Evolutionary conservation across 2,888 invertebrate species (phyloP).

Genomic region (Epicampocera succincta): DNA sequence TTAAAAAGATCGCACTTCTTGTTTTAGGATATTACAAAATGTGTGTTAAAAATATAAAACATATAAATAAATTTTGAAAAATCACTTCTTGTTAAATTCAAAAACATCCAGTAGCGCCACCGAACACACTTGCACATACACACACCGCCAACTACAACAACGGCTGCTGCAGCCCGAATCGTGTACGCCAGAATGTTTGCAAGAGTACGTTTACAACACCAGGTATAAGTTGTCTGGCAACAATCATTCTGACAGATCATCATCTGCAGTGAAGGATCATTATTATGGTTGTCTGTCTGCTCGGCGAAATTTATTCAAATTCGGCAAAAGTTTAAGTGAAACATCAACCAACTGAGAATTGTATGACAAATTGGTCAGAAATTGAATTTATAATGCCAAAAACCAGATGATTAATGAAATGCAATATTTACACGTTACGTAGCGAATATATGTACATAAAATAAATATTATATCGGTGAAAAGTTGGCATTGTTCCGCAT

Average conservation of each 20-base stretch:
- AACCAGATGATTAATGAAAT: constrained; percentile 61
- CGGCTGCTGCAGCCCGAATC: neutral
- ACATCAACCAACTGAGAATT: constrained; percentile 49
- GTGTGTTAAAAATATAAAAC: neutral
- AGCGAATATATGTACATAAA: constrained; percentile 55
- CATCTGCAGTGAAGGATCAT: constrained; percentile 7
- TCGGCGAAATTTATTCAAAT: constrained; percentile 45
- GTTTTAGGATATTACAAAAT: too few species aligned
- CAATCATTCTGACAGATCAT: constrained; percentile 43
- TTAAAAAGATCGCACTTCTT: too few species aligned
- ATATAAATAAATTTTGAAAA: constrained; percentile 31
- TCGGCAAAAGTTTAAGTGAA: constrained; percentile 47
- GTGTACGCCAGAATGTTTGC: neutral
- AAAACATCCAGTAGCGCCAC: constrained; percentile 58
- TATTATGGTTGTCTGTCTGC: constrained; percentile 39
- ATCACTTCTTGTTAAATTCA: constrained; percentile 45
- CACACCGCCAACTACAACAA: constrained; percentile 9
- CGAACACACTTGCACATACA: constrained; percentile 32
- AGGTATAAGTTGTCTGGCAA: constrained; percentile 23
- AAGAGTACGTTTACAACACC: neutral
- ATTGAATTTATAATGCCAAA: constrained; percentile 33
- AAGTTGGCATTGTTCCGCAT: constrained; percentile 68
- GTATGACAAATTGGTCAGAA: constrained; percentile 52
- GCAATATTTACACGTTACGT: constrained; percentile 66
- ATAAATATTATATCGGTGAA: constrained; percentile 62